A percentile compares a stretch with the other conserved stretches of the same genome.
Conservation (phyloP, 2,797 vertebrate species). For the Parauchenoglanis ngamensis region DNA sequence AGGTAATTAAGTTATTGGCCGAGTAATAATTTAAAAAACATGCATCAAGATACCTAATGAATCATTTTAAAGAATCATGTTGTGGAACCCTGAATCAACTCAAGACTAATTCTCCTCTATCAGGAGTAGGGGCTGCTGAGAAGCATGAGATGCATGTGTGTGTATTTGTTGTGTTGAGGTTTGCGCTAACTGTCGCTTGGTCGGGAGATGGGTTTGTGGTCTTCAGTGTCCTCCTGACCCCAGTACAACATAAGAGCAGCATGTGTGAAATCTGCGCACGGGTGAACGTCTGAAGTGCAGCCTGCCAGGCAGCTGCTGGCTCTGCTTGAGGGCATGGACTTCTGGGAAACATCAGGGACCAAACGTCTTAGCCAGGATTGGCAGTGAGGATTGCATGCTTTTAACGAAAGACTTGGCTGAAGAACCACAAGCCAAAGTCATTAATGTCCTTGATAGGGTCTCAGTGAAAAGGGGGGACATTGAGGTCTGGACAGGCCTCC, state of each 20-base stretch:
- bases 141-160: slow-evolving; percentile 36
- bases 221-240: slow-evolving; percentile 48
- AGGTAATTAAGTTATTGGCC: neutral
- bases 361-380: slow-evolving; percentile 32
- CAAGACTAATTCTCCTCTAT: neutral
- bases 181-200: slow-evolving; percentile 24
- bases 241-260: slow-evolving; percentile 46
- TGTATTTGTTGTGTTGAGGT: slow-evolving; percentile 51
- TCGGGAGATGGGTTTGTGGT: slow-evolving; percentile 53
- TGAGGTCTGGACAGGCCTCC: slow-evolving; percentile 30
- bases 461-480: slow-evolving; percentile 13
- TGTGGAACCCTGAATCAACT: neutral
- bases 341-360: slow-evolving; percentile 50
- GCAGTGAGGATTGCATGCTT: slow-evolving; percentile 45
- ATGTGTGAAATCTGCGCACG: slow-evolving; percentile 47
- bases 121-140: slow-evolving; percentile 6
- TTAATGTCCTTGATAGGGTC: slow-evolving; percentile 43
- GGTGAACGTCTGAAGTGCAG: slow-evolving; percentile 32
- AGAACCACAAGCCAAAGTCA: slow-evolving; percentile 38
- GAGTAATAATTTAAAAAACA: neutral
- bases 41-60: neutral
- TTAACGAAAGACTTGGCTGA: slow-evolving; percentile 20
- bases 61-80: neutral
- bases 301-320: slow-evolving; percentile 51
- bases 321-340: slow-evolving; percentile 49